Evolutionary conservation across 2,888 invertebrate species (phyloP), one percentile per base, ranked within the genome.

Genomic region (Parapristionchus giblindavisi): DNA sequence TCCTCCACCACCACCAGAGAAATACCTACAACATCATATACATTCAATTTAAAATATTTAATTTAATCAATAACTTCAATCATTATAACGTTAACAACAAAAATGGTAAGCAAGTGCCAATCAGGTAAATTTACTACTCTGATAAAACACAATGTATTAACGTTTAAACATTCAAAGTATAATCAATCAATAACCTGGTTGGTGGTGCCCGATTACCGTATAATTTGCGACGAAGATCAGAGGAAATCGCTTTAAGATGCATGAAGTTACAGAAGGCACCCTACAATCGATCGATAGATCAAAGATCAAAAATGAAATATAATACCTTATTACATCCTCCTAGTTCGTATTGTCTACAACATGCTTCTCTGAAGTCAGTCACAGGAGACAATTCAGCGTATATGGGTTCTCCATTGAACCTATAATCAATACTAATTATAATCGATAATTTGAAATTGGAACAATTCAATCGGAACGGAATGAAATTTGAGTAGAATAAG

Each of bases 191-290:
- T 27, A n/a, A 61, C 73, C 61, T 60, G 8, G 34, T 38, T 24
- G 73, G 73, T 14, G 73, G 72, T n/a, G 56, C 36, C n/a, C 73
- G 63, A 48, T 52, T 65, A 24, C 77, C 77, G 51, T 75, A 77
- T n/a, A 74, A 48, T 54, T 61, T 74, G 17, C 77, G 32, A 21
- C 77, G 60, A 27, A 77, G 56, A 21, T 77, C 77, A 32, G 60
- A n/a, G 24, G 70, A 63, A 34, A 77, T 71, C 40, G 75, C 71
- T 89, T 99, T 99, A 89, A 99, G 91, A 89, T 99, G 99, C 98
- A 99, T 99, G 90, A 99, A 99, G 91, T 99, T 99, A 90, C 99
- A 99, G 90, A 99, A 99, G 52, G 98, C 99, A 85, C 96, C 96
- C 75, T 76, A 48, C 32, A 76, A 60, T 2, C 14, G 8, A 2